Base-by-base conservation (phyloP, 2,888 invertebrate species). In the Lordiphosa fenestrarum region DNA sequence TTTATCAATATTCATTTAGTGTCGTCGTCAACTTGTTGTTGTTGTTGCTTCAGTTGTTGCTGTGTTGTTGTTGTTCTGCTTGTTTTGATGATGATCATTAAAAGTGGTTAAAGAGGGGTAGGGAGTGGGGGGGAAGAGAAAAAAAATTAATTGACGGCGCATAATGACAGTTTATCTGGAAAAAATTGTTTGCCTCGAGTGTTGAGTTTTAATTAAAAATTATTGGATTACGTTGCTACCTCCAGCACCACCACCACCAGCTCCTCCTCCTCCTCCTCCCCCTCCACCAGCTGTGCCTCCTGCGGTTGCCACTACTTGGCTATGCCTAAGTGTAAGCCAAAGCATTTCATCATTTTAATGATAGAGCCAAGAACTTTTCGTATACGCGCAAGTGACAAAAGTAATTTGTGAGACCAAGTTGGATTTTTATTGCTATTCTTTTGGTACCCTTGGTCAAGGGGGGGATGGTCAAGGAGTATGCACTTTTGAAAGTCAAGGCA, bases 1-100 rank as follows among this genome's bases (percentile, higher is more conserved):
- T 87, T 86, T 86, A 86, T 86, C 87, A 86, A 86, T 86, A 86
- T 86, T 86, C 86, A 86, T 86, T 86, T 85, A 73, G 86, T 82
- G 86, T 86, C 86, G 85, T 80, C 71, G 73, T 70, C 64, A 58
- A 63, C 58, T 61, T 77, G 70, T 70, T 60, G 60, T 58, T 66
- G 69, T 56, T 60, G 71, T 42, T 53, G 54, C 25, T 54, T 38
- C 42, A 59, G 52, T 39, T 47, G 44, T 50, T 40, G 54, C 46
- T 46, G 54, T 50, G 58, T 47, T 54, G 50, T 47, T 57, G 53
- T 37, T 57, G 35, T 39, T 48, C 39, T 48, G 51, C 66, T 60
- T 51, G 60, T 57, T 67, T 62, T 83, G 70, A 69, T 74, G 73
- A 66, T 76, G 71, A 82, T 87, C 82, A 86, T 86, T 85, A 87